A percentile compares a stretch with the other conserved stretches of the same genome.
Conservation (phyloP, 2,797 vertebrate genomes). For the Microchirus variegatus region DNA sequence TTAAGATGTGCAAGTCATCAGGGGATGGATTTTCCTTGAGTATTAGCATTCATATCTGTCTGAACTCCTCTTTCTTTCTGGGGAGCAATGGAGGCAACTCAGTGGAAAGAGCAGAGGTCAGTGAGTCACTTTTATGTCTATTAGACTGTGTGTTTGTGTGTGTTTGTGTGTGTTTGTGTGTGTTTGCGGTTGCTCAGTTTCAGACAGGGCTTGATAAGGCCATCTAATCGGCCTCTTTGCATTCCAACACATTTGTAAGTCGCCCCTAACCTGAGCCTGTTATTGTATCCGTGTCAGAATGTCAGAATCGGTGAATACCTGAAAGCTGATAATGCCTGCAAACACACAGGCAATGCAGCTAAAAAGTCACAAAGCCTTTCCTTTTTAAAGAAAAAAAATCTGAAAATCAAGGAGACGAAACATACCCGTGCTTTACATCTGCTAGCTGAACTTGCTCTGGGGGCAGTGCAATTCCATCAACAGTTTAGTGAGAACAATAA, state of each 20-base stretch:
- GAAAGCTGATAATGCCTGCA: slow-evolving; percentile 44
- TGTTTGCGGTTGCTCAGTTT: slow-evolving; percentile 30
- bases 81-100: slow-evolving; percentile 11
- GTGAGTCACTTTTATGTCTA: slow-evolving; percentile 56
- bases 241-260: slow-evolving; percentile 50
- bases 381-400: not conserved
- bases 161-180: not conserved
- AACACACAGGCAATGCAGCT: slow-evolving; percentile 11
- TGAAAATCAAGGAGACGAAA: not conserved
- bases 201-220: slow-evolving; percentile 59
- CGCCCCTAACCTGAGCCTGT: slow-evolving; percentile 32
- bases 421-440: slow-evolving; percentile 27
- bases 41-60: slow-evolving; percentile 7
- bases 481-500: slow-evolving; percentile 87
- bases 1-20: not conserved
- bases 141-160: slow-evolving; percentile 11
- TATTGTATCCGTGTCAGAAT: slow-evolving; percentile 26
- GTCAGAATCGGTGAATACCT: slow-evolving; percentile 25
- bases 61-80: slow-evolving; percentile 14
- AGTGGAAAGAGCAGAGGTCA: slow-evolving; percentile 65
- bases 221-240: slow-evolving; percentile 61
- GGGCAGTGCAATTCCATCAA: slow-evolving; percentile 82
- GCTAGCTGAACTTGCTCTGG: slow-evolving; percentile 32
- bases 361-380: not conserved
- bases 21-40: slow-evolving; percentile 2